Percentiles rank a stretch among this genome's conserved stretches.
Evolutionary conservation across 1,140 invertebrate species (phyloP).

Genomic region (Pseudoatta argentina): DNA sequence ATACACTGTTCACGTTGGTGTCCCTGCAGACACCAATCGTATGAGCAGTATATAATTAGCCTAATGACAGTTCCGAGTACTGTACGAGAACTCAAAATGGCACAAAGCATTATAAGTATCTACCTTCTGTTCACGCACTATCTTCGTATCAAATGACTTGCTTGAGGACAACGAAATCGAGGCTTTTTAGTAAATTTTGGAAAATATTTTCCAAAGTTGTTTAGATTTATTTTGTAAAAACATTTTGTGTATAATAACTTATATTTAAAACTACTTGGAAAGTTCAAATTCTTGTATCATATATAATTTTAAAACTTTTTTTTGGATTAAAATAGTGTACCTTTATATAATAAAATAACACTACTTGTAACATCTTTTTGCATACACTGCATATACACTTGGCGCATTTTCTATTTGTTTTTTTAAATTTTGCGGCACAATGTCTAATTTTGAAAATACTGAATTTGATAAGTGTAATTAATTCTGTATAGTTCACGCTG

Average conservation of each 20-base stretch:
- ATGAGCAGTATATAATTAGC: constrained; percentile 74
- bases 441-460: background rate
- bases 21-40: constrained; percentile 34
- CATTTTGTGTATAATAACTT: background rate
- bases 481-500: constrained; percentile 1
- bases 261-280: too few species aligned
- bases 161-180: background rate
- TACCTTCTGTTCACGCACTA: background rate
- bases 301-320: too few species aligned
- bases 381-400: too few species aligned
- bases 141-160: background rate
- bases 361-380: too few species aligned
- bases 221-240: background rate
- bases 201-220: background rate
- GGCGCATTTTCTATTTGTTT: too few species aligned
- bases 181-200: background rate
- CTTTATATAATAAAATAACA: too few species aligned
- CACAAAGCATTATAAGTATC: background rate
- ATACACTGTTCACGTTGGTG: background rate
- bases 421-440: too few species aligned
- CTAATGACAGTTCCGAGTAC: constrained; percentile 72
- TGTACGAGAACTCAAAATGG: constrained; percentile 2
- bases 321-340: too few species aligned
- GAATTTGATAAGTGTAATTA: background rate
- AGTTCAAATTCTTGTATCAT: too few species aligned